Percentiles rank a stretch among this genome's conserved stretches.
Evolutionary conservation across 2,113 vertebrate genomes (phyloP).

Genomic region (Pandion haliaetus): DNA sequence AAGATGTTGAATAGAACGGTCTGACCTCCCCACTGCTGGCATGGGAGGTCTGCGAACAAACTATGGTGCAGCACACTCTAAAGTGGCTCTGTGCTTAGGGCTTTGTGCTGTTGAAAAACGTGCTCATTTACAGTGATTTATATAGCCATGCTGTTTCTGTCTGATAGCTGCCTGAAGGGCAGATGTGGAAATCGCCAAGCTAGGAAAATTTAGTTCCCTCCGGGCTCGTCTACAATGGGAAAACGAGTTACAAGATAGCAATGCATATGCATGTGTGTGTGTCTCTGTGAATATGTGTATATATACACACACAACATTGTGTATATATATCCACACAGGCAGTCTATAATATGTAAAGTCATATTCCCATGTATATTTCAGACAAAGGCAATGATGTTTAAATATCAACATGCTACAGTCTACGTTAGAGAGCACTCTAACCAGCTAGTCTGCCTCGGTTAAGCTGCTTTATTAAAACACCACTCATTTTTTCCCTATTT

Average conservation of each 20-base stretch:
- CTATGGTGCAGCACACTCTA: background rate
- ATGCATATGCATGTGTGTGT: background rate
- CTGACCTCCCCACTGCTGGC: background rate
- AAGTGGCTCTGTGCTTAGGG: background rate
- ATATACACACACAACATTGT: background rate
- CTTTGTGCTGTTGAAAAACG: conserved; percentile 6
- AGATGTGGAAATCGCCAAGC: background rate
- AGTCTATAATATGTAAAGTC: background rate
- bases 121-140: conserved; percentile 27
- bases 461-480: background rate
- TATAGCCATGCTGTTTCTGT: background rate
- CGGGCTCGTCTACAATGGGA: background rate
- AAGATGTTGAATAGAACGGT: background rate
- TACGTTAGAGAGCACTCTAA: background rate
- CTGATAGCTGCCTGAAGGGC: background rate
- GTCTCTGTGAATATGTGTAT: no score
- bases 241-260: background rate
- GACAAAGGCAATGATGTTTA: background rate
- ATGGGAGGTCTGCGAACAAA: background rate
- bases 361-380: background rate
- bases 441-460: background rate
- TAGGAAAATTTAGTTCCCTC: background rate
- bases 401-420: background rate
- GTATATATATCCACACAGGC: background rate
- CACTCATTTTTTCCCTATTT: background rate